Evolutionary conservation across 2,888 invertebrate genomes (phyloP).

Genomic region (Xiphydria camelus): DNA sequence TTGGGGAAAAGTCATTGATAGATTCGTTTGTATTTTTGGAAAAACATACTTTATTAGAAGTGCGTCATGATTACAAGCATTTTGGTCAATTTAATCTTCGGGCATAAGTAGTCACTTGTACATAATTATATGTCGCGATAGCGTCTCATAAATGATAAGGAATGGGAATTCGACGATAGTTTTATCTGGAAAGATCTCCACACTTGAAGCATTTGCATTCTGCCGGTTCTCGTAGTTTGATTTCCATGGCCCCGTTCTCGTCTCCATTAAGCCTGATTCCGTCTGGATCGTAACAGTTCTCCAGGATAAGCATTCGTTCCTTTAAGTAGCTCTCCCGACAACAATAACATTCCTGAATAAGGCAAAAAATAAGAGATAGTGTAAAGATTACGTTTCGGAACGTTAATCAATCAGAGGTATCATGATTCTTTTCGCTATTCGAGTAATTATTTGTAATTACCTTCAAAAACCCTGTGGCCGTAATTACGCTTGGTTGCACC

Average conservation of each 20-base stretch:
- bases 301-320: slow-evolving; percentile 76
- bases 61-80: slow-evolving; percentile 14
- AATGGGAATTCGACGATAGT: neutral
- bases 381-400: slow-evolving; percentile 3
- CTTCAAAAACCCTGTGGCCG: slow-evolving; percentile 87
- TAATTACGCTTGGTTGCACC: slow-evolving; percentile 87
- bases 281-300: slow-evolving; percentile 88
- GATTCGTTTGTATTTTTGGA: too few relatives aligned
- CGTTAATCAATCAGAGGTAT: neutral
- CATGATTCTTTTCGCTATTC: neutral
- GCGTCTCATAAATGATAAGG: neutral
- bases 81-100: neutral
- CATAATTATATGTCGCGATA: slow-evolving; percentile 1
- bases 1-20: too few relatives aligned
- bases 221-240: slow-evolving; percentile 82
- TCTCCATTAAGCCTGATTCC: slow-evolving; percentile 75
- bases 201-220: slow-evolving; percentile 91
- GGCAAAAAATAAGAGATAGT: slow-evolving; percentile 8
- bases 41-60: slow-evolving; percentile 12
- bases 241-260: slow-evolving; percentile 75
- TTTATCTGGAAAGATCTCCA: slow-evolving; percentile 78
- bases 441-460: slow-evolving; percentile 54
- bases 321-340: slow-evolving; percentile 86
- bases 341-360: slow-evolving; percentile 83
- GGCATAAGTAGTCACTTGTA: neutral